phyloP scores from a whole-genome alignment of 2,113 vertebrate genomes.

The Osmerus mordax region DNA sequence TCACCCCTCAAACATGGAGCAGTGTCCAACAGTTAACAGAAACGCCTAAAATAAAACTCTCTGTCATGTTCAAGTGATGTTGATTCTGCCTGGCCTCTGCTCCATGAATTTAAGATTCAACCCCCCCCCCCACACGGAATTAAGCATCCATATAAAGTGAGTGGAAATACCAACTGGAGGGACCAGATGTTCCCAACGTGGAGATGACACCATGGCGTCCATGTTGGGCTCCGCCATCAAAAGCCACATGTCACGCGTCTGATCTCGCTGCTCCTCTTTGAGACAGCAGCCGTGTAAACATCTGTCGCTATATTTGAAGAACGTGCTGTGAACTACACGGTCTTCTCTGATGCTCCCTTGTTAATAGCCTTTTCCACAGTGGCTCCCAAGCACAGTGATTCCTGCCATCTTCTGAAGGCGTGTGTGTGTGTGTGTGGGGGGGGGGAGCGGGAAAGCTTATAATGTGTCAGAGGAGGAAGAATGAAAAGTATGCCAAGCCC shows the following conservation, averaged over 20 bases:
- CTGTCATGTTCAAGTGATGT: constrained; percentile 52
- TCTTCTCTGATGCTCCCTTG: constrained; percentile 46
- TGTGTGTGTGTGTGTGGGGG: neutral
- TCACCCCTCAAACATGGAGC: neutral
- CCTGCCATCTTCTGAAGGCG: constrained; percentile 69
- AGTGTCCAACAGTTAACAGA: neutral
- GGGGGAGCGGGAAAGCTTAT: constrained; percentile 23
- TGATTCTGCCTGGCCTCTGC: constrained; percentile 35
- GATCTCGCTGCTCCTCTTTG: constrained; percentile 35
- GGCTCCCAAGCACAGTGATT: constrained; percentile 47
- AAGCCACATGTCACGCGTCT: constrained; percentile 58
- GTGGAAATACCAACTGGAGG: constrained; percentile 66
- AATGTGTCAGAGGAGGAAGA: too few relatives aligned
- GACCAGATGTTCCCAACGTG: constrained; percentile 59
- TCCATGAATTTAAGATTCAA: constrained; percentile 59
- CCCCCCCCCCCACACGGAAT: constrained; percentile 48
- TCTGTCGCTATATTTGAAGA: constrained; percentile 3
- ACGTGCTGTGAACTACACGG: too few relatives aligned
- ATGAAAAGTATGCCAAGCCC: neutral
- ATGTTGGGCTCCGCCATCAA: constrained; percentile 31
- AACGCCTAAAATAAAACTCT: constrained; percentile 53
- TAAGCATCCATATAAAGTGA: constrained; percentile 62
- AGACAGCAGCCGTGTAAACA: constrained; percentile 45
- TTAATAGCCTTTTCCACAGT: constrained; percentile 29
- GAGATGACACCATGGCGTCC: constrained; percentile 67